Evolutionary conservation across 1,140 invertebrate genomes (phyloP), one percentile per base, ranked within the genome.

Genomic region (Drosophila kurseongensis): DNA sequence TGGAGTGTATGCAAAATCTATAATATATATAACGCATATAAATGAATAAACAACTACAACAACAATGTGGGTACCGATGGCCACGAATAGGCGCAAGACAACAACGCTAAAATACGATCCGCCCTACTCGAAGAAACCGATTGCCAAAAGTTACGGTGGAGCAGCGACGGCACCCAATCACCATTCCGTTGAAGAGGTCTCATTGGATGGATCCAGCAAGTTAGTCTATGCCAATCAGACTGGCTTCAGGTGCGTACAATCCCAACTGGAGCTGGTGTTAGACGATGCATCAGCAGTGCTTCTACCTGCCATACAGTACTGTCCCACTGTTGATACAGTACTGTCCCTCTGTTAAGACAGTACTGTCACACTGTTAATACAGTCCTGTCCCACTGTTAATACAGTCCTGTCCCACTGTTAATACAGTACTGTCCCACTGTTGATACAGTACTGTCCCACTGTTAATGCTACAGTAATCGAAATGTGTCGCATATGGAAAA

Each of bases 51-150:
- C 48, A 63, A 69, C 42, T 54, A 75, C 57, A 38, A 68, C 55
- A 18, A 67, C 48, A 13, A 56, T 75, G 42, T 50, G 66, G 69
- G 59, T 50, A 38, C 42, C 57, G 75, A 66, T 52, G 62, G 18
- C 56, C 48, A 50, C 23, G 13, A 38, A 65, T 93, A 94, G 96
- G 95, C 96, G 96, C 94, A 97, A 97, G 94, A 97, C 96, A 89
- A 96, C 96, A 63, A 94, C 97, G 92, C 96, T 96, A 84, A 97
- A 97, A 92, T 97, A 96, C 92, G 96, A 97, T 92, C 95, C 96
- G 67, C 96, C 96, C 38, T 97, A 97, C 93, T 94, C 95, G 81
- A 97, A 97, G 94, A 96, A 97, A 90, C 95, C 96, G 23, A 94
- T 95, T 67, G 94, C 95, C 54, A 97, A 97, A 93, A 95, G 94